These are phyloP conservation scores for Chelonoidis abingdonii DNA, from an alignment of 2,113 vertebrate species.

Conservation along the genomic window DNA sequence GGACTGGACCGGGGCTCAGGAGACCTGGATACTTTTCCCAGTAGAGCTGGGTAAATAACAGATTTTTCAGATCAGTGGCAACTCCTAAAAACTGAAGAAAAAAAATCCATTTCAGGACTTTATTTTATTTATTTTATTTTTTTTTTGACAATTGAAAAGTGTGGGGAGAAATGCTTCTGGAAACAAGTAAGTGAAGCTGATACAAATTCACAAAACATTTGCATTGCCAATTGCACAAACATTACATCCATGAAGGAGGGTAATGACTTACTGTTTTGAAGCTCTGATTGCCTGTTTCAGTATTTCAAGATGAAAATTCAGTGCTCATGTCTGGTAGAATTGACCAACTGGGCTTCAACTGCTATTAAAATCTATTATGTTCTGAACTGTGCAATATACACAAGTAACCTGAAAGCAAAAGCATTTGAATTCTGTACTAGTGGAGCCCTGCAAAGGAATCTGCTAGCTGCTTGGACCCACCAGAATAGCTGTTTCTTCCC, in stretches of 20 bases:
- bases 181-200: neutral
- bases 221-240: neutral
- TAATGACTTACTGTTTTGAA: neutral
- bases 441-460: neutral
- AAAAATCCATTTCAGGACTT: too few species aligned
- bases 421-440: neutral
- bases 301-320: neutral
- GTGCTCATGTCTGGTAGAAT: neutral
- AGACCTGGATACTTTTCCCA: neutral
- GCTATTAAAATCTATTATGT: neutral
- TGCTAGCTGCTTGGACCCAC: neutral
- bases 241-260: neutral
- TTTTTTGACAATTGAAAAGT: too few species aligned
- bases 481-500: neutral
- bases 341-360: neutral
- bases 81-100: too few species aligned
- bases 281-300: neutral
- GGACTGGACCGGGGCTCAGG: neutral
- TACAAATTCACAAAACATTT: neutral
- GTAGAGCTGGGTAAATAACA: neutral
- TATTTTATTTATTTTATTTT: too few species aligned
- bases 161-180: too few species aligned
- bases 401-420: rapidly evolving
- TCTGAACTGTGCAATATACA: neutral
- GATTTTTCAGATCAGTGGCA: too few species aligned